A percentile compares a stretch with the other conserved stretches of the same genome.
These are phyloP conservation scores for Acanthurus leucopareius DNA, from an alignment of 2,797 vertebrate genomes.

Conservation along the genomic window DNA sequence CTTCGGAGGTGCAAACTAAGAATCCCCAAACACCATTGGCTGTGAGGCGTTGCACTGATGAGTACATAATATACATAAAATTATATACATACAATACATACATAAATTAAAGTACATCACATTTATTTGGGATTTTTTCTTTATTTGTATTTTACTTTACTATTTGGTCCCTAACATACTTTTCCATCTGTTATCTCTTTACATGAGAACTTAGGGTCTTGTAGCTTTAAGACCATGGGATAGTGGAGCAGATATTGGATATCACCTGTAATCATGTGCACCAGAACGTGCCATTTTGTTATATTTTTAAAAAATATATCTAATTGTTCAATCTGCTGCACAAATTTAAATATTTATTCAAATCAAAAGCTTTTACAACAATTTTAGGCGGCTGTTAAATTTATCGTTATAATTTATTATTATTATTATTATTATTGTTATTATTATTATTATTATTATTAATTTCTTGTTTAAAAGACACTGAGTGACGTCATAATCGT, in stretches of 20 bases:
- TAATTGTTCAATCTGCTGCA: background rate
- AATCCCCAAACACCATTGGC: background rate
- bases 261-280: too few species aligned
- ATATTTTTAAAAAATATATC: too few species aligned
- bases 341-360: background rate
- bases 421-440: too few species aligned
- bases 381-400: too few species aligned
- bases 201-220: background rate
- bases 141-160: background rate
- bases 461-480: background rate
- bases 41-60: background rate
- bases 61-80: background rate
- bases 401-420: too few species aligned
- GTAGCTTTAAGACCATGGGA: too few species aligned
- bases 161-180: background rate
- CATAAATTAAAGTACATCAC: background rate
- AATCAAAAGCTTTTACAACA: background rate
- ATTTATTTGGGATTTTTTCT: background rate
- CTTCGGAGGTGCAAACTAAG: background rate
- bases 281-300: too few species aligned
- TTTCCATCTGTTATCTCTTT: background rate
- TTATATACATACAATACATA: background rate
- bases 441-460: too few species aligned
- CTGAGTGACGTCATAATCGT: conserved; percentile 60
- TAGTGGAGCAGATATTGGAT: too few species aligned